Evolutionary conservation across 2,797 vertebrate species (phyloP).

Genomic region (Rousettus madagascariensis): DNA sequence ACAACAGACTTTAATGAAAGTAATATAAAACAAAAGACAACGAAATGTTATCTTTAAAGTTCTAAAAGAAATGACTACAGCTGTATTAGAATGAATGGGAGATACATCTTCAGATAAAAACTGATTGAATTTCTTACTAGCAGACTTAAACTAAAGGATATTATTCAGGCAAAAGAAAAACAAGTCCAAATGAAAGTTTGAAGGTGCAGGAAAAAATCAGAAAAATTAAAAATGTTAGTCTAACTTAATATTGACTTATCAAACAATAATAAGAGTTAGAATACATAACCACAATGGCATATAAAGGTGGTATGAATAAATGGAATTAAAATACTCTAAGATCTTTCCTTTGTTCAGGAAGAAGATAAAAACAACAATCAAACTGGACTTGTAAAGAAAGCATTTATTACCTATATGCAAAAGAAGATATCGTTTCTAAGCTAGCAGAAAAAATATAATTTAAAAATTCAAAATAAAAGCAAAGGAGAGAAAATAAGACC

Average conservation of each 20-base stretch:
- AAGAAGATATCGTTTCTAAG: not conserved
- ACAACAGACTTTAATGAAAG: not conserved
- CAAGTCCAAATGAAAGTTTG: not conserved
- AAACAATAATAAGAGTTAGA: not conserved
- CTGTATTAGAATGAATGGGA: not conserved
- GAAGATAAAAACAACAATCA: not conserved
- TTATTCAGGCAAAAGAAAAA: not conserved
- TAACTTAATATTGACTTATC: not conserved
- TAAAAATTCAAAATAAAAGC: not conserved
- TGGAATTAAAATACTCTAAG: not conserved
- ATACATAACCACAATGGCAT: not conserved
- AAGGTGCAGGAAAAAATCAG: not conserved
- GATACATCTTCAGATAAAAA: not conserved
- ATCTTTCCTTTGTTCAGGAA: not conserved
- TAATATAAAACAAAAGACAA: not conserved
- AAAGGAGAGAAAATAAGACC: not conserved
- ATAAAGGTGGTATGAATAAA: not conserved
- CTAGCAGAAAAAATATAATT: not conserved
- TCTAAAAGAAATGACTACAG: not conserved
- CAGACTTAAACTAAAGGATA: not conserved
- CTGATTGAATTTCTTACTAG: not conserved
- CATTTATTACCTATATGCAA: not conserved
- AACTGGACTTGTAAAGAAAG: not conserved
- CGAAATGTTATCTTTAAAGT: not conserved
- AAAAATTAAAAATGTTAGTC: not conserved